Conservation (phyloP, 2,888 invertebrate genomes). For the Macrosoma leucophasiata region DNA sequence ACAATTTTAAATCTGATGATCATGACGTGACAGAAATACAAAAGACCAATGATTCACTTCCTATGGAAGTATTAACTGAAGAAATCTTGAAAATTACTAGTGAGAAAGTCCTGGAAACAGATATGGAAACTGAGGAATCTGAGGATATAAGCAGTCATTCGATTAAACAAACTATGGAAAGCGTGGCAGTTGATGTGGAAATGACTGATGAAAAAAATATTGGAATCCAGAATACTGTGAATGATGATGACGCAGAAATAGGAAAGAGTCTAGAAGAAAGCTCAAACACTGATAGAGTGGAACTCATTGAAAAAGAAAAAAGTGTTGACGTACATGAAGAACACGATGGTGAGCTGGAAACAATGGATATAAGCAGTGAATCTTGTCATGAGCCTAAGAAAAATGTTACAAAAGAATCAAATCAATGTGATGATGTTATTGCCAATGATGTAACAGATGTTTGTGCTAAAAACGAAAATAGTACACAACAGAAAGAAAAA, state of each 20-base stretch:
- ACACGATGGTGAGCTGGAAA: neutral
- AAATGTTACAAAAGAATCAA: too few species aligned
- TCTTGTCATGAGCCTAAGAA: too few species aligned
- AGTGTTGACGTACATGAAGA: neutral
- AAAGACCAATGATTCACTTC: too few species aligned
- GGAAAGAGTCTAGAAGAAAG: slow-evolving; percentile 6
- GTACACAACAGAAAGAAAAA: too few species aligned
- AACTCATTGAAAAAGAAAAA: slow-evolving; percentile 6
- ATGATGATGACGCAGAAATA: too few species aligned
- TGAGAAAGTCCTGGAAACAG: slow-evolving; percentile 7
- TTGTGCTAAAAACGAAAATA: neutral
- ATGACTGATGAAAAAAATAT: slow-evolving; percentile 20
- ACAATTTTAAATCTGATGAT: slow-evolving; percentile 18
- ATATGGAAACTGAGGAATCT: slow-evolving; percentile 9
- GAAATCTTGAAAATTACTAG: slow-evolving; percentile 7
- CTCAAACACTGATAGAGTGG: slow-evolving; percentile 4
- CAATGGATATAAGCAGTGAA: too few species aligned
- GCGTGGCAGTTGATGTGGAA: slow-evolving; percentile 16
- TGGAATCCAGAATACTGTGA: too few species aligned
- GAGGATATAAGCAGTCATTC: slow-evolving; percentile 1
- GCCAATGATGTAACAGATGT: too few species aligned
- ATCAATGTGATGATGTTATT: slow-evolving; percentile 1
- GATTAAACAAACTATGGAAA: slow-evolving; percentile 15
- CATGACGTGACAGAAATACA: slow-evolving; percentile 12
- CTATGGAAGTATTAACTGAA: slow-evolving; percentile 13